Evolutionary conservation across 2,888 invertebrate species (phyloP).

Genomic region (Lepidonotus clava): DNA sequence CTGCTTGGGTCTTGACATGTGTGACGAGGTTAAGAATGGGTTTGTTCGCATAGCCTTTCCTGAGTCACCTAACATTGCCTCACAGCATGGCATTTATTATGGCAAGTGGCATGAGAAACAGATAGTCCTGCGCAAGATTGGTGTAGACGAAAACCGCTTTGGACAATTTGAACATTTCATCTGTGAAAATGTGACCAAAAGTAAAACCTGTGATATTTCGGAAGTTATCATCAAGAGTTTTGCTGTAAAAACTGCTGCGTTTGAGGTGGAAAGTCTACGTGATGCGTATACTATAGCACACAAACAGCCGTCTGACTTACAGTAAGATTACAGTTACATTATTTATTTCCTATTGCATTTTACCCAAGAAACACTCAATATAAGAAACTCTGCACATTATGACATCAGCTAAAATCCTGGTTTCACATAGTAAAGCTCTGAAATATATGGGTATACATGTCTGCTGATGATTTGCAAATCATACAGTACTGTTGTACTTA

Average conservation of each 20-base stretch:
- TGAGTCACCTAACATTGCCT: background rate
- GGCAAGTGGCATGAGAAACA: conserved; percentile 43
- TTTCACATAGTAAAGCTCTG: no score
- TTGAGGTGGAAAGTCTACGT: background rate
- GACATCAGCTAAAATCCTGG: no score
- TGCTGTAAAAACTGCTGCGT: conserved; percentile 36
- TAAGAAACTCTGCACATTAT: no score
- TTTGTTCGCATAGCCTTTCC: conserved; percentile 49
- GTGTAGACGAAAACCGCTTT: conserved; percentile 2
- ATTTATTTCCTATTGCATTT: background rate
- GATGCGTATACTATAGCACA: conserved; percentile 53
- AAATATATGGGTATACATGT: no score
- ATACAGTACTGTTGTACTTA: no score
- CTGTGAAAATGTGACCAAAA: conserved; percentile 48
- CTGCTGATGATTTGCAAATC: no score
- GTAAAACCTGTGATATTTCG: conserved; percentile 48
- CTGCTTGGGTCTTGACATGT: conserved; percentile 58
- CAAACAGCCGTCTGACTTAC: conserved; percentile 40
- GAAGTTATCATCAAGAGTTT: conserved; percentile 41
- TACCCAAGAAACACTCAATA: background rate
- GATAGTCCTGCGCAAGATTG: conserved; percentile 46
- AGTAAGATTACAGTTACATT: conserved; percentile 32
- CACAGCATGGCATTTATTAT: conserved; percentile 55
- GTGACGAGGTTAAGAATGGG: conserved; percentile 47
- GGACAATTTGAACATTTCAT: conserved; percentile 51